Base-by-base conservation (phyloP, 2,797 vertebrate species). In the Parambassis ranga region DNA sequence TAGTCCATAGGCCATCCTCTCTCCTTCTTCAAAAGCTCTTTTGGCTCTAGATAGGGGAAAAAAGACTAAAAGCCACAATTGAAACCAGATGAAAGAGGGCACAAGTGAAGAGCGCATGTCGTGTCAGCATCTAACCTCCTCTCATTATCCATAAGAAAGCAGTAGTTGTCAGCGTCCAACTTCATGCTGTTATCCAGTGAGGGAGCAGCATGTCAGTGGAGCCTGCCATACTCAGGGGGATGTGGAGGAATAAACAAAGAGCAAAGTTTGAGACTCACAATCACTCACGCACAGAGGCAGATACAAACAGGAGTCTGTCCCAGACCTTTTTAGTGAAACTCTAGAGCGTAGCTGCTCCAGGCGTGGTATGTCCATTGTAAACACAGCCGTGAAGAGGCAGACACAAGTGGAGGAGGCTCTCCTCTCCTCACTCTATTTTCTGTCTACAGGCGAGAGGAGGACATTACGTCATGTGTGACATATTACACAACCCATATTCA, bases 61-160 rank as follows among this genome's bases (percentile, higher is more conserved):
- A 55, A 64, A 18, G 46, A n/a, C 42, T 31, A 65, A 81, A 84
- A 85, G 68, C 81, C 83, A 62, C 78, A 83, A 90, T 71, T 79
- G 64, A 82, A 89, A 72, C 38, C 89, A 91, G 90, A 91, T 83
- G 86, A 87, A 86, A 84, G 77, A 65, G 47, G 74, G 83, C 68
- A 76, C 53, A 20, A 84, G 69, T 36, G 64, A 82, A 47, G 78
- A 87, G 73, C 31, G 24, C 79, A 81, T 83, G 88, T 80, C 80
- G 59, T 80, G 77, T 88, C 83, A 79, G 86, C 20, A 59, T 77
- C 85, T 83, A 62, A 83, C 85, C 85, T 91, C 81, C 88, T 84
- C 71, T 79, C 69, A 83, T 91, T 90, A 92, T 89, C 89, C 89
- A 90, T 91, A 79, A 92, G 83, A 81, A 87, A 27, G 64, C 53